These are phyloP conservation scores for Hydractinia symbiolongicarpus DNA, from an alignment of 30 jellyfish, hydroid and myxozoan genomes.

Conservation along the genomic window DNA sequence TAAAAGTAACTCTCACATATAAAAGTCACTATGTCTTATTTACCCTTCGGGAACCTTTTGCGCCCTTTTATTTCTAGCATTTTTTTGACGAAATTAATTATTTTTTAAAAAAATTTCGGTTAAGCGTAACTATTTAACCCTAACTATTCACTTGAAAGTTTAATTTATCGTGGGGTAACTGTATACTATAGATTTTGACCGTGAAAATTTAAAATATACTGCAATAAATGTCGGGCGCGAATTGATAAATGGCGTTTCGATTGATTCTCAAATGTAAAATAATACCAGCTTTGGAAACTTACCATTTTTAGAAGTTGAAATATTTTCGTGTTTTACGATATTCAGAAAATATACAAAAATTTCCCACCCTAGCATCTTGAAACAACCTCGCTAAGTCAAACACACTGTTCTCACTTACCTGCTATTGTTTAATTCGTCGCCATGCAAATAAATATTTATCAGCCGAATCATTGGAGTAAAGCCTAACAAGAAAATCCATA, in stretches of 20 bases:
- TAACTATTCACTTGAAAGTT: neutral
- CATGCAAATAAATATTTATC: conserved; percentile 30
- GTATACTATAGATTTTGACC: neutral
- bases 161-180: neutral
- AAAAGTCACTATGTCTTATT: too few species aligned
- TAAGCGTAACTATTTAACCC: neutral
- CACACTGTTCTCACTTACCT: neutral
- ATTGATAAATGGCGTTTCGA: too few species aligned
- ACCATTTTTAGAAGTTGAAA: too few species aligned
- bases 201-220: too few species aligned
- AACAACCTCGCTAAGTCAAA: too few species aligned
- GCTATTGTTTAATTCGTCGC: neutral
- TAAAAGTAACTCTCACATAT: neutral
- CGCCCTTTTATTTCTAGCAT: neutral
- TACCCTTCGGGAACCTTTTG: too few species aligned
- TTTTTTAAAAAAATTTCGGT: neutral
- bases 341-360: too few species aligned
- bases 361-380: too few species aligned
- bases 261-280: too few species aligned
- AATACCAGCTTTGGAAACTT: too few species aligned
- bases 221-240: too few species aligned
- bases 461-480: conserved; percentile 85
- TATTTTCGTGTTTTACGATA: too few species aligned
- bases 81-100: neutral
- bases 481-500: conserved; percentile 24